Conservation (phyloP, 2,797 vertebrate species). For the Melanotaenia pygmaea region DNA sequence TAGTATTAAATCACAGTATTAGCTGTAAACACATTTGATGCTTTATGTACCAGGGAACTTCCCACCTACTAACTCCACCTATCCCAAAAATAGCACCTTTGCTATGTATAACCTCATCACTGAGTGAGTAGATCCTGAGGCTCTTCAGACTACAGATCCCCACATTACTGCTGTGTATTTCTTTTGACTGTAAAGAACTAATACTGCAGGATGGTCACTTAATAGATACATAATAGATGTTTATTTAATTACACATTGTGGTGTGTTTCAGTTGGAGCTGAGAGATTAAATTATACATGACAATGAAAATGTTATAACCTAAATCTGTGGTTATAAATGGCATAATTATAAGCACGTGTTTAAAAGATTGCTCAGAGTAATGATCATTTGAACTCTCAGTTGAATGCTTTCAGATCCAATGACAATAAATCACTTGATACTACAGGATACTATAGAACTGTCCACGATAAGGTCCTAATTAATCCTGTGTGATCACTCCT, state of each 20-base stretch:
- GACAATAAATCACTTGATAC: background rate
- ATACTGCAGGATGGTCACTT: background rate
- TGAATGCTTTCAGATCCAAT: background rate
- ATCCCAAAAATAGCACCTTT: slow-evolving; percentile 73
- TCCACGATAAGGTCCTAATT: background rate
- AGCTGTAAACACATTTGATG: slow-evolving; percentile 15
- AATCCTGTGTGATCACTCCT: background rate
- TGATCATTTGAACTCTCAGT: background rate
- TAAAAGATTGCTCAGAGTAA: background rate
- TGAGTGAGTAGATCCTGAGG: slow-evolving; percentile 29
- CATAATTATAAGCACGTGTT: background rate
- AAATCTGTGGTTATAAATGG: background rate
- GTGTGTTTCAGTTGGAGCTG: background rate
- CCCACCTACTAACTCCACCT: slow-evolving; percentile 34
- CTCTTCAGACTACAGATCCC: slow-evolving; percentile 9
- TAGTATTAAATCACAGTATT: slow-evolving; percentile 21
- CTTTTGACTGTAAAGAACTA: background rate
- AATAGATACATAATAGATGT: background rate
- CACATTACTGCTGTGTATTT: background rate
- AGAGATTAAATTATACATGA: background rate
- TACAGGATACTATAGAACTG: background rate
- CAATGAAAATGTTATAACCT: background rate
- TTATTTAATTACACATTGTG: background rate
- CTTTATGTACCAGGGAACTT: slow-evolving; percentile 22
- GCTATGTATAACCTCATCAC: slow-evolving; percentile 74